Percentiles rank a stretch among this genome's conserved stretches.
These are phyloP conservation scores for Murina feae DNA, from an alignment of 2,113 vertebrate species.

Conservation along the genomic window DNA sequence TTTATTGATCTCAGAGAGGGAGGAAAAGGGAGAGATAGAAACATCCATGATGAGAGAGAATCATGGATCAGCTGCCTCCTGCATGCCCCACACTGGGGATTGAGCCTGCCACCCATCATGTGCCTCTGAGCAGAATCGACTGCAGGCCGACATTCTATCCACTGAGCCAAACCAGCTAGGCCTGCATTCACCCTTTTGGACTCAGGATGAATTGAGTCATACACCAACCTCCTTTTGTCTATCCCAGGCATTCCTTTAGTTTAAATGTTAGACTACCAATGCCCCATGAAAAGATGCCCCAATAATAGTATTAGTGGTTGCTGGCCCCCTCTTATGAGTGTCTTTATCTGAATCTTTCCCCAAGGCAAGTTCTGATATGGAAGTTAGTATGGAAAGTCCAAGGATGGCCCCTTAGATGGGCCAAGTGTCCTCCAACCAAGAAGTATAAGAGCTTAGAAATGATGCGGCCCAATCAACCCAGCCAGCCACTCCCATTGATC, in stretches of 20 bases:
- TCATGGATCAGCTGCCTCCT: too few species aligned
- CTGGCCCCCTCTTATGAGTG: background rate
- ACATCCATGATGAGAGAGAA: too few species aligned
- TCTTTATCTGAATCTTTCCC: background rate
- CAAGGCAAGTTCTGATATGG: background rate
- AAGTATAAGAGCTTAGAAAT: background rate
- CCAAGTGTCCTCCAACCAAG: background rate
- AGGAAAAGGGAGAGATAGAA: too few species aligned
- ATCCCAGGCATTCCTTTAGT: background rate
- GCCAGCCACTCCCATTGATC: background rate
- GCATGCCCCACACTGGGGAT: too few species aligned
- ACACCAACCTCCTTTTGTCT: background rate
- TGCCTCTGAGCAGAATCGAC: too few species aligned
- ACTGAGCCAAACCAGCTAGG: too few species aligned
- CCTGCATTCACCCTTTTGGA: background rate
- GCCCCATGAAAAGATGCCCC: background rate
- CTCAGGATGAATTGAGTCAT: background rate
- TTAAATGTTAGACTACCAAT: conserved; percentile 11
- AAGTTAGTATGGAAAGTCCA: background rate
- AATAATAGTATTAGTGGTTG: background rate
- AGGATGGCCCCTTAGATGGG: background rate
- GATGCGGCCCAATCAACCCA: background rate
- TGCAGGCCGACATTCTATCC: too few species aligned
- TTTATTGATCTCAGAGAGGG: too few species aligned
- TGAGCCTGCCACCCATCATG: too few species aligned